Evolutionary conservation across 2,113 vertebrate species (phyloP), one percentile per base, ranked within the genome.

Genomic region (Paracanthobrama guichenoti): DNA sequence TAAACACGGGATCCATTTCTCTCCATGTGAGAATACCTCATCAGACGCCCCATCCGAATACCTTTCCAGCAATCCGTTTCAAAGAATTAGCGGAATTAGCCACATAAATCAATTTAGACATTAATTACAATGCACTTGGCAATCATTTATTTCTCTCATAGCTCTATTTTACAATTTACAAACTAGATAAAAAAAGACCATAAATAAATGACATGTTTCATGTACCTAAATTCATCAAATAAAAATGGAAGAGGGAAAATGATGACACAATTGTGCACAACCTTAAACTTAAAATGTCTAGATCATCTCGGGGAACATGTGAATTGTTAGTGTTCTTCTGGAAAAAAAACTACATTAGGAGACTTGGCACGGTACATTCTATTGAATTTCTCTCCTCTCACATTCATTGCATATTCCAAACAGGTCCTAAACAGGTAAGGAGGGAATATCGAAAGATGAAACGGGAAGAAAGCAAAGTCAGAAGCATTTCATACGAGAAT

Each of bases 131-230:
- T 94, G 95, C 96, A 93, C 90, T 91, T 91, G 91, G 90, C 91
- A 92, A 95, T 96, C 96, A 93, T 91, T 96, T 95, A 94, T 94
- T 94, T 93, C 94, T 90, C 78, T 88, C 94, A 95, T 91, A 91
- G 95, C 96, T 97, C 93, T 94, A 94, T 97, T 96, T 97, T 98
- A 98, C 96, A 98, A 96, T 96, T 96, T 98, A 98, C 96, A 98
- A 97, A 97, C 97, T 98, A 97, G 95, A 95, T 97, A 96, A 95
- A 96, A 31, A 98, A 97, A 97, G 94, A 96, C 94, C 96, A 98
- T 99, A 98, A 99, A 99, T 99, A 97, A 97, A 98, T 94, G 95
- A 96, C 96, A 97, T 94, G 95, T 95, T 95, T 96, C 93, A 94
- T 95, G 95, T 97, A 95, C 96, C 96, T 98, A 98, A 96, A 93